phyloP scores from a whole-genome alignment of 1,140 invertebrate genomes.

The Bursaphelenchus mucronatus region DNA sequence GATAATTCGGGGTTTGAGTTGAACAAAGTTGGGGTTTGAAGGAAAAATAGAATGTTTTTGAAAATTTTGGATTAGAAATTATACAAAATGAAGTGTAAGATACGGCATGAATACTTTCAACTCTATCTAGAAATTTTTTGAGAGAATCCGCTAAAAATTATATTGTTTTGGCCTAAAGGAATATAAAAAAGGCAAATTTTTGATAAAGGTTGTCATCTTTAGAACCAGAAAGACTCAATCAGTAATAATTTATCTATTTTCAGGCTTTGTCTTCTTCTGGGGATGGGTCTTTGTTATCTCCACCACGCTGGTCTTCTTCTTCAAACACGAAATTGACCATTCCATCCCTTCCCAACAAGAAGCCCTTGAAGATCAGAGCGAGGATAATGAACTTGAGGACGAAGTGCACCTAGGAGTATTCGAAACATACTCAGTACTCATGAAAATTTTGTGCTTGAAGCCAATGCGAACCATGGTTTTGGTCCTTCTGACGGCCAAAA shows the following conservation, averaged over 20 bases:
- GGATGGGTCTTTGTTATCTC: conserved; percentile 81
- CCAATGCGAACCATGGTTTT: conserved; percentile 72
- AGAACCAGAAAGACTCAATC: too few species aligned
- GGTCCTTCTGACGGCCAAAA: conserved; percentile 82
- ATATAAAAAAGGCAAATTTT: too few species aligned
- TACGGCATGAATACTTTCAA: background rate
- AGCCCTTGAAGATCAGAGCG: background rate
- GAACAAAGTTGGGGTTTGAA: background rate
- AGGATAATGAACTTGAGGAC: conserved; percentile 62
- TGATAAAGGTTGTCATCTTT: too few species aligned
- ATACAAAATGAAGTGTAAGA: background rate
- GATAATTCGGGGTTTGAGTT: too few species aligned
- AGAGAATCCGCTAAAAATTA: too few species aligned
- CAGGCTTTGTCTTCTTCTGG: conserved; percentile 91
- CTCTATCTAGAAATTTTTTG: too few species aligned
- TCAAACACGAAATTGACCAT: conserved; percentile 76
- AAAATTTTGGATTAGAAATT: background rate
- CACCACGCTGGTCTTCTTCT: conserved; percentile 80
- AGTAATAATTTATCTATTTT: conserved; percentile 33
- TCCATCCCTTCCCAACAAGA: conserved; percentile 34
- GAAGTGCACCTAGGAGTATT: conserved; percentile 67
- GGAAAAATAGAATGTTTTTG: conserved; percentile 1
- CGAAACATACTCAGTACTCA: conserved; percentile 78
- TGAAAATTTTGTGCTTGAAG: conserved; percentile 77
- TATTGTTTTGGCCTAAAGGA: too few species aligned